A percentile compares a stretch with the other conserved stretches of the same genome.
These are phyloP conservation scores for Wiebesia pumilae DNA, from an alignment of 1,140 invertebrate genomes.

Conservation along the genomic window DNA sequence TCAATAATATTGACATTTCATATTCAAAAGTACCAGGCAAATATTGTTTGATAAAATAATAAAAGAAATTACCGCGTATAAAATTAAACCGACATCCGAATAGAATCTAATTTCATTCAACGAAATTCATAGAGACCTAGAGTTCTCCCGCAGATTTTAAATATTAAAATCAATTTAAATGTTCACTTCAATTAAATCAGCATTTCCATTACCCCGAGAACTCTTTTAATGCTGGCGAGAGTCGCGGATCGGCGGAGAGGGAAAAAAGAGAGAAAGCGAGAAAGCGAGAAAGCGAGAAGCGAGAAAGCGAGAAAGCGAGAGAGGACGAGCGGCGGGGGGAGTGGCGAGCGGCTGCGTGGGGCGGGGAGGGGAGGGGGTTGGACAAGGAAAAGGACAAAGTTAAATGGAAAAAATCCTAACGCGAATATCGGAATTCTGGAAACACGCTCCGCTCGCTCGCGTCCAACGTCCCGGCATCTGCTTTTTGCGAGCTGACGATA, in stretches of 20 bases:
- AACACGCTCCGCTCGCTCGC: conserved; percentile 26
- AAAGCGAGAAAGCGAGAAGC: not conserved
- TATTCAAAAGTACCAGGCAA: not conserved
- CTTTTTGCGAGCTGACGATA: conserved; percentile 49
- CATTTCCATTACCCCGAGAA: conserved; percentile 30
- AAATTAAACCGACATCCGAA: not conserved
- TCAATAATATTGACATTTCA: not conserved
- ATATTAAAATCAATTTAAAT: conserved; percentile 43
- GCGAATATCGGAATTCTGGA: conserved; percentile 48
- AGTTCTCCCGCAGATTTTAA: conserved; percentile 28
- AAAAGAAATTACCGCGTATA: not conserved
- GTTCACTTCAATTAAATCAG: conserved; percentile 37
- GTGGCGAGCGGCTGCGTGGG: not conserved
- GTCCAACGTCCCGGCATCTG: conserved; percentile 7
- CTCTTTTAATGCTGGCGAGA: not conserved
- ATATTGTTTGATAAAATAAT: not conserved
- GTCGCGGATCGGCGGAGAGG: not conserved
- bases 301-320: not conserved
- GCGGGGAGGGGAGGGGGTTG: not conserved
- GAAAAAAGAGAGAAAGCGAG: not conserved
- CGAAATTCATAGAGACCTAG: not conserved
- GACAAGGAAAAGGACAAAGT: not conserved
- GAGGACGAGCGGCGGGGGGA: not conserved
- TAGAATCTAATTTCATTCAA: conserved; percentile 1
- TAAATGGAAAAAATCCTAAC: conserved; percentile 37